These are phyloP conservation scores for Aphrophora alni DNA, from an alignment of 2,888 invertebrate genomes.

Conservation along the genomic window DNA sequence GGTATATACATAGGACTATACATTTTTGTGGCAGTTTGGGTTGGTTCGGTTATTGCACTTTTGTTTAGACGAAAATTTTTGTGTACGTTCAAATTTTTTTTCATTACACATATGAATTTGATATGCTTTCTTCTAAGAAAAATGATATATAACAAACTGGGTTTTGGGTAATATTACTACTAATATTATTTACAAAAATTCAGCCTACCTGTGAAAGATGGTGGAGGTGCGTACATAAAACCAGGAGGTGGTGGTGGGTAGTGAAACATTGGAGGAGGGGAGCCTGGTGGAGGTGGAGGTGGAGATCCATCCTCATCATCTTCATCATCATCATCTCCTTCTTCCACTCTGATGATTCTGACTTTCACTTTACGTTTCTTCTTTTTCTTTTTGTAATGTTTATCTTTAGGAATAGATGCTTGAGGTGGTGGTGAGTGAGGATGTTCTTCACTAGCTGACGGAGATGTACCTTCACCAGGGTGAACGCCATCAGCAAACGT, in stretches of 20 bases:
- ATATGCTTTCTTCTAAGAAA: too few species aligned
- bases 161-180: too few species aligned
- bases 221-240: slow-evolving; percentile 34
- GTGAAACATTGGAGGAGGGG: slow-evolving; percentile 59
- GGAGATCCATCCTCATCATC: slow-evolving; percentile 63
- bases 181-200: too few species aligned
- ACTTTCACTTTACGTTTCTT: slow-evolving; percentile 57
- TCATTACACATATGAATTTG: too few species aligned
- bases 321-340: slow-evolving; percentile 58
- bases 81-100: too few species aligned
- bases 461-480: slow-evolving; percentile 60
- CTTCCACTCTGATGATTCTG: slow-evolving; percentile 44
- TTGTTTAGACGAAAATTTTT: too few species aligned
- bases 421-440: slow-evolving; percentile 67
- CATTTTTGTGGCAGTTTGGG: too few species aligned
- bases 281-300: slow-evolving; percentile 67
- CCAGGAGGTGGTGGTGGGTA: slow-evolving; percentile 45
- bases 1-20: too few species aligned
- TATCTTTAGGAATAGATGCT: slow-evolving; percentile 61
- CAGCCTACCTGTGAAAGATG: slow-evolving; percentile 28
- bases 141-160: too few species aligned
- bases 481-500: slow-evolving; percentile 68
- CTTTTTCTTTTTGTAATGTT: slow-evolving; percentile 60
- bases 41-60: too few species aligned
- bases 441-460: slow-evolving; percentile 63